Evolutionary conservation across 2,113 vertebrate species (phyloP), one percentile per base, ranked within the genome.

Genomic region (Cyrtonyx montezumae): DNA sequence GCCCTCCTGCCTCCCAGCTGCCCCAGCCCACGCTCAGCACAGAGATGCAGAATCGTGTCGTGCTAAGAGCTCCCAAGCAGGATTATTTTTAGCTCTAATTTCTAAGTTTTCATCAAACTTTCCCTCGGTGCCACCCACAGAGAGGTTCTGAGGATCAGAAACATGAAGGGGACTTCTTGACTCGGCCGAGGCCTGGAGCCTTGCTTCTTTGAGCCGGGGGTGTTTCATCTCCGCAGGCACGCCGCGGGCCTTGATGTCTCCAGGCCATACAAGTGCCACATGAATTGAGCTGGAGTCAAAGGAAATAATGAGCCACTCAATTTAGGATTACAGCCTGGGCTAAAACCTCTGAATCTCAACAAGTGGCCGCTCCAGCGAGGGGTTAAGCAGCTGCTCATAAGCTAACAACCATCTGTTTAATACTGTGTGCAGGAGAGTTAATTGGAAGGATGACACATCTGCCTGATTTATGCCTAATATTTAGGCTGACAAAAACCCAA

Each of bases 211-310:
- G 40, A 62, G 56, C 42, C 23, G 12, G 4, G 43, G 46, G 21
- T 5, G 15, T 53, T 94, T 73, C 82, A 55, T 4, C 23, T 80
- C 79, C 34, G 11, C n/a, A 12, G 43, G 34, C 34, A 37, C 21
- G 13, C 21, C 34, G 30, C 21, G 20, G n/a, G n/a, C 56, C 43
- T 59, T 48, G 42, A 34, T 36, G 53, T 48, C 58, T 48, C 23
- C 43, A 48, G 40, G 42, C n/a, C 43, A 46, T 48, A 48, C 25
- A 55, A 65, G 20, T 10, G 37, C 43, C 37, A 53, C 15, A 30
- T 0, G 0, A 69, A 77, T 2, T 2, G 8, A 93, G 36, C 1
- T 0, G 0, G 42, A 74, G 11, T 3, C 49, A 56, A 51, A 74
- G 19, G 51, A 74, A 87, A 43, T 37, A 67, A 70, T 0, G 14